Percentiles rank a stretch among this genome's conserved stretches.
phyloP scores from a whole-genome alignment of 2,113 vertebrate species.

The Neodontobutis hainanensis region DNA sequence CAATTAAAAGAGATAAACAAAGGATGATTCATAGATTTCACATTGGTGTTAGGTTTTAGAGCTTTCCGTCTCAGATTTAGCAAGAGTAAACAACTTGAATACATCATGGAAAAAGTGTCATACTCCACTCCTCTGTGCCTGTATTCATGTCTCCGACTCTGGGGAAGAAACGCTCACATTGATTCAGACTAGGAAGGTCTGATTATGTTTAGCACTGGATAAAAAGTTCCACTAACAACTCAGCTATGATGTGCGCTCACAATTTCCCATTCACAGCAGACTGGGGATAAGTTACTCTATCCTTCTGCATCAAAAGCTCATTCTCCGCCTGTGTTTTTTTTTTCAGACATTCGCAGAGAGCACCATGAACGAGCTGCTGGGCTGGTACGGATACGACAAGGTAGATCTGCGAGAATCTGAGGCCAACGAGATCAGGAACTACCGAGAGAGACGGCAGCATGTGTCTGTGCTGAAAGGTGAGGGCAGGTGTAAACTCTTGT shows the following conservation, averaged over 20 bases:
- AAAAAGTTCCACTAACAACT: slow-evolving; percentile 70
- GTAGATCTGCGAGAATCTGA: slow-evolving; percentile 94
- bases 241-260: slow-evolving; percentile 40
- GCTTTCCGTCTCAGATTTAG: slow-evolving; percentile 78
- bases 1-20: slow-evolving; percentile 78
- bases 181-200: slow-evolving; percentile 64
- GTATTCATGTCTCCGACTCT: slow-evolving; percentile 65
- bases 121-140: slow-evolving; percentile 74
- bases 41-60: slow-evolving; percentile 77
- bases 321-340: slow-evolving; percentile 1
- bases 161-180: slow-evolving; percentile 71
- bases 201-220: slow-evolving; percentile 75
- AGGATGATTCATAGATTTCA: slow-evolving; percentile 77
- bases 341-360: slow-evolving; percentile 96
- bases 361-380: slow-evolving; percentile 98
- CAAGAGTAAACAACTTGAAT: slow-evolving; percentile 75
- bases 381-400: slow-evolving; percentile 98
- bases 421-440: slow-evolving; percentile 93
- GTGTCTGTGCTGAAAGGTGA: slow-evolving; percentile 99
- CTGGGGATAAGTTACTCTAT: slow-evolving; percentile 33
- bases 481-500: slow-evolving; percentile 21
- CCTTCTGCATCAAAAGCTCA: background rate
- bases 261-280: slow-evolving; percentile 51
- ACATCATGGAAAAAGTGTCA: slow-evolving; percentile 79
- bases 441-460: slow-evolving; percentile 91